Conservation (phyloP, 2,113 vertebrate genomes). For the Epinephelus cyanopodus region DNA sequence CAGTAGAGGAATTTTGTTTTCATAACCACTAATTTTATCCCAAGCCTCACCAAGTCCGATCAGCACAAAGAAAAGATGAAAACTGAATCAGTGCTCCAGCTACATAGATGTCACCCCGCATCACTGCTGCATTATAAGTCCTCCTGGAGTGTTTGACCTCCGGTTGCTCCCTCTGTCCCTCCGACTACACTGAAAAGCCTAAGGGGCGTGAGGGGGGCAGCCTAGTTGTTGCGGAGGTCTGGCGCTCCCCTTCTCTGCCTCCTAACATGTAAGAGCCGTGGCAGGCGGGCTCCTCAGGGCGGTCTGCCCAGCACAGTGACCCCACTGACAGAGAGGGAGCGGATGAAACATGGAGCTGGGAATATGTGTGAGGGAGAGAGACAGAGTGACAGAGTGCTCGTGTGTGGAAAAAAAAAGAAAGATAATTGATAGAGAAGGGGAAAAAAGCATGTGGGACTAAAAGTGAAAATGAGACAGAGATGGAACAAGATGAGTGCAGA, state of each 20-base stretch:
- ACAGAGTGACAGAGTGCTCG: not conserved
- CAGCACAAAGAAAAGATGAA: conserved; percentile 20
- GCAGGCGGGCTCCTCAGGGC: conserved; percentile 49
- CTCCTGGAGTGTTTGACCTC: conserved; percentile 55
- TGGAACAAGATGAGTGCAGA: conserved; percentile 36
- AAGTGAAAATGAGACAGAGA: conserved; percentile 60
- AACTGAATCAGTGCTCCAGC: conserved; percentile 12
- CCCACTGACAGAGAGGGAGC: conserved; percentile 4
- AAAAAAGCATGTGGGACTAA: conserved; percentile 3
- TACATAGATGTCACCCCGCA: conserved; percentile 14
- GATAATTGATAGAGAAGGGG: conserved; percentile 12
- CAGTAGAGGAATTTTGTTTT: too few species aligned
- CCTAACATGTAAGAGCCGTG: conserved; percentile 32
- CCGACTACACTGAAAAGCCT: conserved; percentile 47
- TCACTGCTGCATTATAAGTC: conserved; percentile 17
- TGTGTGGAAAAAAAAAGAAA: conserved; percentile 16
- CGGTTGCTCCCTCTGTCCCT: conserved; percentile 45
- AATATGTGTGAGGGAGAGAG: conserved; percentile 13
- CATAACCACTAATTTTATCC: not conserved
- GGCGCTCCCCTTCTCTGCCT: not conserved
- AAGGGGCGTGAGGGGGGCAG: conserved; percentile 32
- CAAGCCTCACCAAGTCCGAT: not conserved
- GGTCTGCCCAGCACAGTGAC: conserved; percentile 35
- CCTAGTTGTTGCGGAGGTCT: conserved; percentile 47
- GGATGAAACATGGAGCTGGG: conserved; percentile 6